Percentiles rank a stretch among this genome's conserved stretches.
Evolutionary conservation across 2,797 vertebrate species (phyloP).

Genomic region (Melopsittacus undulatus): DNA sequence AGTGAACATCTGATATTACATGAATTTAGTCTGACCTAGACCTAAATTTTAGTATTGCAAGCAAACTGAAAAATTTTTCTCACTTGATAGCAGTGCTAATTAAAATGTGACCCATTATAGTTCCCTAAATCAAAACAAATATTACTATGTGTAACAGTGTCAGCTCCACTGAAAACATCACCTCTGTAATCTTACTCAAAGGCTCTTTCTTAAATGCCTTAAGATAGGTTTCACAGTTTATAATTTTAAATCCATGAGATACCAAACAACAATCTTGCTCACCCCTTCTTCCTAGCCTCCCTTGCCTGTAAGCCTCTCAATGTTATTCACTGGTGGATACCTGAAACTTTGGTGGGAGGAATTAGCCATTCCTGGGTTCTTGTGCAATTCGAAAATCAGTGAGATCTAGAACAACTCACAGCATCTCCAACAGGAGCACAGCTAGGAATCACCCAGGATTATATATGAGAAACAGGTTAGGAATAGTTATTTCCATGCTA

Average conservation of each 20-base stretch:
- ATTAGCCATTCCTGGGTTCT: background rate
- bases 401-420: background rate
- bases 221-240: background rate
- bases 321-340: background rate
- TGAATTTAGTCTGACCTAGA: background rate
- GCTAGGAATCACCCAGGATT: background rate
- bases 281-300: background rate
- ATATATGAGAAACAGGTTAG: background rate
- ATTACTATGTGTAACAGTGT: background rate
- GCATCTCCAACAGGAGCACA: background rate
- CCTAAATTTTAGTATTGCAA: background rate
- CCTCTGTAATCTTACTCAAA: background rate
- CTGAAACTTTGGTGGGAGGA: background rate
- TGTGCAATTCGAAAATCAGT: background rate
- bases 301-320: background rate
- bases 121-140: background rate
- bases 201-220: background rate
- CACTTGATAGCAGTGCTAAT: background rate
- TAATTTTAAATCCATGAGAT: background rate
- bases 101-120: background rate
- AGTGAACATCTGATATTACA: background rate
- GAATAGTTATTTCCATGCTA: background rate
- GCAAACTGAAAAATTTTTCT: slow-evolving; percentile 12
- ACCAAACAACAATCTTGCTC: background rate
- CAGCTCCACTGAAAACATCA: background rate